Conservation (phyloP, 2,888 invertebrate genomes). For the Hipparchia sbordonii region DNA sequence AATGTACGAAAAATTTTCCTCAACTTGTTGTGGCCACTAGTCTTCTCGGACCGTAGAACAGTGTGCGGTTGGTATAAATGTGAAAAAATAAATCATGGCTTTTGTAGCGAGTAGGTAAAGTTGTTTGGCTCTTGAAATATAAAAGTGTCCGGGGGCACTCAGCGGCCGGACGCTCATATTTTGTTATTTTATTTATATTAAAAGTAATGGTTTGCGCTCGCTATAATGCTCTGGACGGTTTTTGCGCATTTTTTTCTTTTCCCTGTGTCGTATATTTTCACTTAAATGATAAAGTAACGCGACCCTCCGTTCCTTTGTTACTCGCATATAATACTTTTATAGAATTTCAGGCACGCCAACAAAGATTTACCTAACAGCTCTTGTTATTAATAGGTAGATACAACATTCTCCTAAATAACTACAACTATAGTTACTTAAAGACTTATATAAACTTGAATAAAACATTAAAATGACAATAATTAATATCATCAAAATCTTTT, state of each 20-base stretch:
- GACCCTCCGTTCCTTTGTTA: constrained; percentile 69
- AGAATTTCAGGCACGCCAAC: constrained; percentile 11
- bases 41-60: too few relatives aligned
- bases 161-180: constrained; percentile 82
- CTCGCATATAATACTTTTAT: constrained; percentile 25
- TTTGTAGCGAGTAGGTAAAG: constrained; percentile 12
- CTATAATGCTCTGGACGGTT: constrained; percentile 78
- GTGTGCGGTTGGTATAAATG: not conserved
- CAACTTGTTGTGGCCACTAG: too few relatives aligned
- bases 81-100: constrained; percentile 21
- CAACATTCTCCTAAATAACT: not conserved
- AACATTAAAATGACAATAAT: not conserved
- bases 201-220: constrained; percentile 79
- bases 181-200: constrained; percentile 84
- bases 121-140: constrained; percentile 66
- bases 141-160: constrained; percentile 81
- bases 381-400: not conserved
- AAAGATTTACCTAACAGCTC: constrained; percentile 6
- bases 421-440: not conserved
- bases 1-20: too few relatives aligned
- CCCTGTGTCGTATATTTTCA: constrained; percentile 79
- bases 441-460: not conserved
- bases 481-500: not conserved
- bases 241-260: constrained; percentile 79
- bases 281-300: constrained; percentile 79